Conservation (phyloP, 2,888 invertebrate genomes). For the Eupithecia insigniata region DNA sequence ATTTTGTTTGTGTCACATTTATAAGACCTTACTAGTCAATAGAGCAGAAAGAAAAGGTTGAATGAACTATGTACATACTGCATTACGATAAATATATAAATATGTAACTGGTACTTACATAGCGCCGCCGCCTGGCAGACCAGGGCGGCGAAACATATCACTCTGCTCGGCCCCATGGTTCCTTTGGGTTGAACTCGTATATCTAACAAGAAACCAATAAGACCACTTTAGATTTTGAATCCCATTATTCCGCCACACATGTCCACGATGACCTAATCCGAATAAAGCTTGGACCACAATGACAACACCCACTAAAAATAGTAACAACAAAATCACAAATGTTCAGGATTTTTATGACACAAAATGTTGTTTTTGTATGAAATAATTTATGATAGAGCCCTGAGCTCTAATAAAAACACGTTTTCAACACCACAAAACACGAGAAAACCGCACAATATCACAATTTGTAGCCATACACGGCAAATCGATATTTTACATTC, state of each 20-base stretch:
- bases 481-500: constrained; percentile 74
- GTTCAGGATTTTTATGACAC: constrained; percentile 60
- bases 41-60: constrained; percentile 50
- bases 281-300: constrained; percentile 75
- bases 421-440: constrained; percentile 55
- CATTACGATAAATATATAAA: constrained; percentile 39
- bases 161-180: constrained; percentile 73
- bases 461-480: constrained; percentile 65
- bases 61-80: constrained; percentile 57
- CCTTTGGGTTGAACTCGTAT: constrained; percentile 70
- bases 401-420: constrained; percentile 52
- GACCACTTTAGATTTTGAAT: constrained; percentile 66
- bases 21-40: constrained; percentile 13
- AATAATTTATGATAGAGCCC: constrained; percentile 49
- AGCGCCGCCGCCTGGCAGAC: constrained; percentile 71
- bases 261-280: constrained; percentile 83
- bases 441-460: constrained; percentile 67
- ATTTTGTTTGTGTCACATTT: background rate
- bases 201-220: constrained; percentile 78
- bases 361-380: constrained; percentile 54
- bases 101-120: constrained; percentile 64
- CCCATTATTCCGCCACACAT: constrained; percentile 79
- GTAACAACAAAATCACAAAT: constrained; percentile 77
- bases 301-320: constrained; percentile 86
- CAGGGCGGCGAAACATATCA: constrained; percentile 71